Evolutionary conservation across 2,797 vertebrate species (phyloP).

Genomic region (Pseudocheirus occidentalis): DNA sequence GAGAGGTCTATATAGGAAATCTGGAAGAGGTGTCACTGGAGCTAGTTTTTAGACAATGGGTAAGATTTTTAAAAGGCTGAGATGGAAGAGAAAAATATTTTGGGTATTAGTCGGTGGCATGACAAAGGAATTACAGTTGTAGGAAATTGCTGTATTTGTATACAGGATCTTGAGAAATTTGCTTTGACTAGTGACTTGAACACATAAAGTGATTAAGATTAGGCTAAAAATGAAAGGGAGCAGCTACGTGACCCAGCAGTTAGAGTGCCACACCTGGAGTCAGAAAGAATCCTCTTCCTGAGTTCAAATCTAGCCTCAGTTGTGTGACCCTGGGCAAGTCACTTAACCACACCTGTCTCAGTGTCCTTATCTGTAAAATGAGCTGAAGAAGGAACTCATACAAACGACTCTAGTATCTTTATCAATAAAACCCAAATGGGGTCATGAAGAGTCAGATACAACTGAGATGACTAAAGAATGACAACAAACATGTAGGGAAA

Average conservation of each 20-base stretch:
- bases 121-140: not conserved
- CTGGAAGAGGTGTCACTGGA: not conserved
- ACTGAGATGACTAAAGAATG: not conserved
- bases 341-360: not conserved
- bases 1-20: not conserved
- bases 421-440: not conserved
- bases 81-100: not conserved
- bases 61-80: not conserved
- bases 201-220: not conserved
- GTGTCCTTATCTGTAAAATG: not conserved
- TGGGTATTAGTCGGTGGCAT: not conserved
- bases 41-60: not conserved
- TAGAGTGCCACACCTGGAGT: not conserved
- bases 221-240: not conserved
- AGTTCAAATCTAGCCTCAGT: not conserved
- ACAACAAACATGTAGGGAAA: not conserved
- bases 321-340: not conserved
- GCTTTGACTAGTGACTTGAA: not conserved
- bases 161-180: not conserved
- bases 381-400: not conserved
- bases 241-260: too few relatives aligned
- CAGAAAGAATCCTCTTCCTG: not conserved
- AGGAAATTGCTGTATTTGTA: not conserved
- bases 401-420: not conserved
- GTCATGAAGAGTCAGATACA: not conserved